Percentiles rank a stretch among this genome's conserved stretches.
Conservation (phyloP, 2,888 invertebrate species). For the Drosophila neotestacea region DNA sequence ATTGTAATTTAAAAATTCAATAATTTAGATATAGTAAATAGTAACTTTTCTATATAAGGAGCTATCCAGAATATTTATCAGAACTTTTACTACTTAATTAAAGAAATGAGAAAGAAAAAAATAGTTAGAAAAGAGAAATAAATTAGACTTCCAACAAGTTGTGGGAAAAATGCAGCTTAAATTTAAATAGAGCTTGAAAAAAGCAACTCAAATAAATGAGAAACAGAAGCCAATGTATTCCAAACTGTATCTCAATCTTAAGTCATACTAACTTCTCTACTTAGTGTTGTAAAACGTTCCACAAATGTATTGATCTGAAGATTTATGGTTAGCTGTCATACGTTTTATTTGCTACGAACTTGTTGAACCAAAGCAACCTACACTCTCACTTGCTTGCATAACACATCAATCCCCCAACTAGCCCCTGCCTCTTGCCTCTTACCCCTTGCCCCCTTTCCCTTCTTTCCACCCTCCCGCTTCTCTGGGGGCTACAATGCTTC, state of each 20-base stretch:
- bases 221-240: neutral
- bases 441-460: neutral
- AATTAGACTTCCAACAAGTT: no score
- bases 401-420: slow-evolving; percentile 6
- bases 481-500: neutral
- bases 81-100: no score
- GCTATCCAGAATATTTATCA: no score
- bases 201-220: neutral
- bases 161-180: neutral
- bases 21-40: no score
- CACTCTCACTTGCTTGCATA: slow-evolving; percentile 20
- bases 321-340: slow-evolving; percentile 11
- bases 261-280: neutral
- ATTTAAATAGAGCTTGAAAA: neutral
- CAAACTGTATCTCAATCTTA: neutral
- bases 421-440: neutral
- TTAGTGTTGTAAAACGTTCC: slow-evolving; percentile 11
- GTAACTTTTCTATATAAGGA: no score
- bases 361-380: slow-evolving; percentile 17
- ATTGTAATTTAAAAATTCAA: no score
- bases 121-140: no score
- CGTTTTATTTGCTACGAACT: slow-evolving; percentile 13
- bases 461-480: neutral
- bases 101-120: no score
- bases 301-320: slow-evolving; percentile 5